Base-by-base conservation (phyloP, 1,140 invertebrate genomes). In the Microplitis mediator region DNA sequence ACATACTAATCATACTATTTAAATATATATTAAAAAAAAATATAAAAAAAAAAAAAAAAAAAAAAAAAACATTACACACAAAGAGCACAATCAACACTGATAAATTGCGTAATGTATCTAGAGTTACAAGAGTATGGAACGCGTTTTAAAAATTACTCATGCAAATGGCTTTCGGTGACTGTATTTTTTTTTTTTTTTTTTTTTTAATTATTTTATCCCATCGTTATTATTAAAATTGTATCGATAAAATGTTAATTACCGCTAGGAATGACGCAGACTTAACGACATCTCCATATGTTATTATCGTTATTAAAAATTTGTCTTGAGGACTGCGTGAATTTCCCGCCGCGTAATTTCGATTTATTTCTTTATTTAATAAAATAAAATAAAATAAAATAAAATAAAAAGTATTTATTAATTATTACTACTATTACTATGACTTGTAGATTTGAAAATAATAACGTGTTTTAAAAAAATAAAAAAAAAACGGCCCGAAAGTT, bases 241-340 rank as follows among this genome's bases (percentile, higher is more conserved):
- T 23, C 23, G 54, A 66, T 32, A 45, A 45, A n/a, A 63, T 14
- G 61, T 63, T 16, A 63, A 63, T 63, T 36, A 39, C 5, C 34
- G 54, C 54, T 73, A 72, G 60, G 2, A 50, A 67, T 64, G 39
- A 45, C 66, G 58, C 69, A 39, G 45, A 14, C 69, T 74, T 63
- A 16, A 75, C 50, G 69, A 34, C 50, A 60, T 63, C 69, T 74
- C 65, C 70, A 50, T 71, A 52, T 16, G 54, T 64, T 75, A 72
- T 69, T 66, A 52, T 69, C 70, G 45, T 65, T 23, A 23, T 23
- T 72, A 56, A 50, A 62, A 61, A 68, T 58, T 54, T 54, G 32
- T 72, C 60, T 35, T 60, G n/a, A 75, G 74, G 65, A 56, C 65
- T 69, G 65, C 35, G 60, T 52, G 64, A 72, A 69, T 35, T 58